Evolutionary conservation across 2,888 invertebrate genomes (phyloP), one percentile per base, ranked within the genome.

Genomic region (Drosophila nr. perissopoda): DNA sequence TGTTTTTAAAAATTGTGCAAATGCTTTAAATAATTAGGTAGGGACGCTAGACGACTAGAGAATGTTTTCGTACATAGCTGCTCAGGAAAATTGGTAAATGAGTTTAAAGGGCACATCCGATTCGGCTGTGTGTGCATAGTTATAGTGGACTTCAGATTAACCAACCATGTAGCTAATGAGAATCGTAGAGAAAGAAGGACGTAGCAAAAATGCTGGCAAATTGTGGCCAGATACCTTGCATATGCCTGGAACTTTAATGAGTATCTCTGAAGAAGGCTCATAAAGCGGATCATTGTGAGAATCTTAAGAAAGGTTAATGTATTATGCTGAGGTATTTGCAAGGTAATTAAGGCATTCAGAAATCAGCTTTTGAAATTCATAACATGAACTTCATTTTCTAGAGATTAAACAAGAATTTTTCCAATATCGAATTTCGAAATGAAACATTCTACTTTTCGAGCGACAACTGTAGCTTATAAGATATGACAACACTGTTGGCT

Each of bases 1-100:
- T 86, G 85, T 86, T 89, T 89, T 86, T 76, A 88, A 83, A 90
- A 87, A 90, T 87, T 88, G 90, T 88, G 79, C 81, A 87, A 87
- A 87, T 87, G 74, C 82, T 82, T 87, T 72, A 88, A 90, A 87
- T 87, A 87, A 88, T 90, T 90, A 90, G 86, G 87, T 88, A 87
- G 87, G 87, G 90, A 90, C 74, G 73, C 73, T 59, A 78, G 61
- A 74, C 59, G 52, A 57, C 29, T 11, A 7, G 27, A 54, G 27
- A 54, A 54, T 54, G 27, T n/a, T 27, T 34, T 42, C n/a, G 49
- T 60, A 71, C 72, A 67, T 36, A 31, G 21, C 27, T 63, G 60
- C 46, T 49, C 4, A 40, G 46, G 25, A 29, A 71, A 62, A 77
- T 70, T 63, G 70, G 53, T 61, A 67, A 80, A 76, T 72, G 65